These are phyloP conservation scores for Crocodylus rhombifer DNA, from an alignment of 2,797 vertebrate genomes.

Conservation along the genomic window DNA sequence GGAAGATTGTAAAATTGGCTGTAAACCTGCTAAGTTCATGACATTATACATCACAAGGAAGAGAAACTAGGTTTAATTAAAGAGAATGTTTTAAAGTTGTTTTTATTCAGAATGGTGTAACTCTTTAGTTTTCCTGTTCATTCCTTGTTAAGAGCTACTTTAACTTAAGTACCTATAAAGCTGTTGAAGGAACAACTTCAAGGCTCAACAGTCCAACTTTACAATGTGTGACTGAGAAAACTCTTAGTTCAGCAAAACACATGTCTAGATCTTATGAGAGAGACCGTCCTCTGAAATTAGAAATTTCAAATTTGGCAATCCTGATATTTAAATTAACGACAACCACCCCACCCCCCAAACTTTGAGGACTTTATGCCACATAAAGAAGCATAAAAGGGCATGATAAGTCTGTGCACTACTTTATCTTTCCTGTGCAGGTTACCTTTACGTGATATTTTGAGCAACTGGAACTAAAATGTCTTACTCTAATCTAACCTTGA, in stretches of 20 bases:
- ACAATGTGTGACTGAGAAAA: too few species aligned
- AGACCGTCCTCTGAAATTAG: neutral
- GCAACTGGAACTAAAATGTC: neutral
- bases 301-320: neutral
- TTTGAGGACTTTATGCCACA: neutral
- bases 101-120: too few species aligned
- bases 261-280: neutral
- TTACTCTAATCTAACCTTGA: neutral
- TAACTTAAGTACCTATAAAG: too few species aligned
- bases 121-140: too few species aligned
- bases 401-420: neutral
- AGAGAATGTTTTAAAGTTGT: neutral
- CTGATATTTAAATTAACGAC: neutral
- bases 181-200: too few species aligned
- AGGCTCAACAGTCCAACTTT: too few species aligned
- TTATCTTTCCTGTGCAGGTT: neutral
- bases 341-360: neutral
- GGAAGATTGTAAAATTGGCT: neutral
- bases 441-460: neutral
- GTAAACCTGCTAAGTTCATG: neutral
- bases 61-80: neutral
- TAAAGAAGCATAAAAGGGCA: constrained; percentile 4
- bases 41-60: neutral
- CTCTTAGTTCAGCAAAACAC: neutral
- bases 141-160: too few species aligned